Base-by-base conservation (phyloP, 2,888 invertebrate genomes). In the Caenorhabditis japonica region DNA sequence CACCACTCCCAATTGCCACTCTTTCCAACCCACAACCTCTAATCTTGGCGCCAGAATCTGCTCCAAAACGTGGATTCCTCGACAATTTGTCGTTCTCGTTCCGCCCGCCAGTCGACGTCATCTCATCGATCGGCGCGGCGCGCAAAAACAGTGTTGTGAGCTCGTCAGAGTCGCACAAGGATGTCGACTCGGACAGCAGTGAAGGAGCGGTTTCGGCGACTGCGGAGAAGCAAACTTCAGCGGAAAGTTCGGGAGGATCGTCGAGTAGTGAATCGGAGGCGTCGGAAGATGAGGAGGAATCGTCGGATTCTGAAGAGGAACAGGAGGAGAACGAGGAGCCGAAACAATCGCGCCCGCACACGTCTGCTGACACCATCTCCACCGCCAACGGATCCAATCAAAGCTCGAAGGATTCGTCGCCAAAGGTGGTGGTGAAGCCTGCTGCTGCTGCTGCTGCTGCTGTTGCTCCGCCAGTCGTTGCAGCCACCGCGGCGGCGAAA, bases 311-410 rank as follows among this genome's bases (percentile, higher is more conserved):
- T n/a, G 60, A 61, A 10, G 33, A 36, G 27, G 55, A 49, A n/a
- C 23, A 39, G 12, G 52, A 36, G 15, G 36, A 30, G 2, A 19
- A 27, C 10, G 52, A 52, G 17, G 59, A 59, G 36, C 34, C 19
- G 10, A 47, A 66, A 15, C 47, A 62, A 19, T 70, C 75, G 7
- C 58, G 75, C 3, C 75, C 75, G 30, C 62, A 62, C 27, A 75
- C 75, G 4, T 75, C 75, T 0, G 60, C 75, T 0, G 75, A 75
- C 23, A 75, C 75, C 2, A 30, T 75, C 27, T 59, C 75, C 13
- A 46, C 69, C n/a, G 69, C 64, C 33, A 46, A 39, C 34, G 56
- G 39, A 5, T 72, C 51, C 8, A 34, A 51, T 25, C 69, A 33
- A 17, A 66, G 47, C 27, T 75, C 75, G 10, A 70, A 69, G 25